These are phyloP conservation scores for Polypedilum vanderplanki DNA, from an alignment of 1,140 invertebrate genomes.

Conservation along the genomic window DNA sequence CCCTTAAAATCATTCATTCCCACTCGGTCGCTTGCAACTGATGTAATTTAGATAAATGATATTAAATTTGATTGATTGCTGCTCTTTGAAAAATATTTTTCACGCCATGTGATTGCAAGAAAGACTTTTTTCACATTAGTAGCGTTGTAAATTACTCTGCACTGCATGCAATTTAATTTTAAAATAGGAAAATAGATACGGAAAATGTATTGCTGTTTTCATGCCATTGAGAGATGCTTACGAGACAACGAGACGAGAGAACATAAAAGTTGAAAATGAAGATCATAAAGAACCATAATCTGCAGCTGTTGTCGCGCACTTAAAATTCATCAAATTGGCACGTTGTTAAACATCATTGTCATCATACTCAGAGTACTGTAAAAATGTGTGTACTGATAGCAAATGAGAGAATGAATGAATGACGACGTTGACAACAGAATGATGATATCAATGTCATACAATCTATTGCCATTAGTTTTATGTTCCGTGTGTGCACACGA, in stretches of 20 bases:
- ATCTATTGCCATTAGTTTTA: neutral
- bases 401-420: too few relatives aligned
- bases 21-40: neutral
- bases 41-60: constrained; percentile 10
- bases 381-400: too few relatives aligned
- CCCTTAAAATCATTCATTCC: neutral
- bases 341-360: constrained; percentile 11
- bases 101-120: too few relatives aligned
- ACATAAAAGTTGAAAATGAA: neutral
- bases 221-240: too few relatives aligned
- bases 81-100: neutral
- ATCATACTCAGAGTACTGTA: neutral
- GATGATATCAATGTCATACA: neutral
- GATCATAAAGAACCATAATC: constrained; percentile 13
- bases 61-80: constrained; percentile 1
- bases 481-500: neutral
- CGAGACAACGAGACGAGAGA: too few relatives aligned
- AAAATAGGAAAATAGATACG: too few relatives aligned
- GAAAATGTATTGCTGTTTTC: too few relatives aligned
- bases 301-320: constrained; percentile 9
- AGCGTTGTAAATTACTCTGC: too few relatives aligned
- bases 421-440: too few relatives aligned
- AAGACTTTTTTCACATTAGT: too few relatives aligned
- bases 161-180: too few relatives aligned
- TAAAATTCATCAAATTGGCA: constrained; percentile 10